Percentiles rank a stretch among this genome's conserved stretches.
Evolutionary conservation across 2,113 vertebrate genomes (phyloP).

Genomic region (Bothrops jararaca): DNA sequence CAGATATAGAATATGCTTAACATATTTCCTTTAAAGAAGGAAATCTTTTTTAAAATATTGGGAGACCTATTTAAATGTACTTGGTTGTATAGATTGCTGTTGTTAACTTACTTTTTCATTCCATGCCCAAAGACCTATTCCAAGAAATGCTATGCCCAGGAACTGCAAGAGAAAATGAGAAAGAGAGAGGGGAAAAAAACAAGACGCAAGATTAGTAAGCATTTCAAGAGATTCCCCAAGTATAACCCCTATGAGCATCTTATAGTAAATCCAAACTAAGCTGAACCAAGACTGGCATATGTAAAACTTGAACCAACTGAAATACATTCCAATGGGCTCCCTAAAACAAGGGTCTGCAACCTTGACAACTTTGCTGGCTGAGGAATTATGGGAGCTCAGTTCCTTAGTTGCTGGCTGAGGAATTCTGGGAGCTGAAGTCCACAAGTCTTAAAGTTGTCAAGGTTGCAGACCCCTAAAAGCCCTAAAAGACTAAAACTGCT

Average conservation of each 20-base stretch:
- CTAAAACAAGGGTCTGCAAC: not conserved
- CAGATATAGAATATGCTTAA: not conserved
- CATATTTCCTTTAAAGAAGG: slow-evolving; percentile 23
- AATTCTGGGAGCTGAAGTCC: too few species aligned
- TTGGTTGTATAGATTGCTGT: not conserved
- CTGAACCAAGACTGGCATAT: not conserved
- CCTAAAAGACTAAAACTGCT: not conserved
- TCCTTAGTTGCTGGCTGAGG: too few species aligned
- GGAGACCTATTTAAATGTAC: not conserved
- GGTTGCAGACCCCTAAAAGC: too few species aligned
- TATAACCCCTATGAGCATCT: not conserved
- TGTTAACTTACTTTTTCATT: slow-evolving; percentile 88
- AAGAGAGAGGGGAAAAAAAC: not conserved
- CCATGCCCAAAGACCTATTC: slow-evolving; percentile 95
- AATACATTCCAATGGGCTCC: not conserved
- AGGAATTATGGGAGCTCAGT: too few species aligned
- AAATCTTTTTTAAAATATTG: slow-evolving; percentile 19
- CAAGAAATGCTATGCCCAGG: slow-evolving; percentile 92
- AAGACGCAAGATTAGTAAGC: not conserved
- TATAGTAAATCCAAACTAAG: not conserved
- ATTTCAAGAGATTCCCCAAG: not conserved
- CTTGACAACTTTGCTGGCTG: too few species aligned
- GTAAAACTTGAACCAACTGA: not conserved
- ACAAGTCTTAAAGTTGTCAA: too few species aligned
- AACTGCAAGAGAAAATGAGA: slow-evolving; percentile 74